Evolutionary conservation across 2,888 invertebrate species (phyloP).

Genomic region (Amiota mariae): DNA sequence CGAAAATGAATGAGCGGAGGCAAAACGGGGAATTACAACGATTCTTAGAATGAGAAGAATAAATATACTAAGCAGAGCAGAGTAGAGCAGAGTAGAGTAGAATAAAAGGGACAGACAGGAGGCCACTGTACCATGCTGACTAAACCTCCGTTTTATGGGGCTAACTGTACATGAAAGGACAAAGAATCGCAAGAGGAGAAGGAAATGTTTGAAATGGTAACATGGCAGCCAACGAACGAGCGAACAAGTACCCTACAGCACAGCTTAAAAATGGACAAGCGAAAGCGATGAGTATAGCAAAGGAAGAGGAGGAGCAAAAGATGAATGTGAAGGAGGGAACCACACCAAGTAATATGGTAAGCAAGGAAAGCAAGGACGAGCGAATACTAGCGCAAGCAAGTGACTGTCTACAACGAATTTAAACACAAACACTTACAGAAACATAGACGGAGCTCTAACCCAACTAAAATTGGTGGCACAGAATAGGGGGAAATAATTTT

Average conservation of each 20-base stretch:
- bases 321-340: neutral
- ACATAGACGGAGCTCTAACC: neutral
- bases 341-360: neutral
- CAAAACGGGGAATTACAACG: neutral
- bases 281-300: neutral
- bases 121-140: constrained; percentile 1
- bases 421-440: neutral
- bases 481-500: constrained; percentile 47
- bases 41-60: neutral
- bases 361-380: neutral
- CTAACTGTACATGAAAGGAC: neutral
- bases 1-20: constrained; percentile 18
- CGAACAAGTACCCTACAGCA: constrained; percentile 16
- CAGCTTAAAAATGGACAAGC: constrained; percentile 17
- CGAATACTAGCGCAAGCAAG: neutral
- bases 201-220: constrained; percentile 15
- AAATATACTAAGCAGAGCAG: too few species aligned
- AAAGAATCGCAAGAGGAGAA: neutral
- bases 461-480: constrained; percentile 7
- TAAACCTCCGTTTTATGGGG: constrained; percentile 6
- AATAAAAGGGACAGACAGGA: constrained; percentile 31
- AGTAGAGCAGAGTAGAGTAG: constrained; percentile 17
- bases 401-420: constrained; percentile 8
- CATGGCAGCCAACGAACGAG: constrained; percentile 2
- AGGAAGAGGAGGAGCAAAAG: neutral